Percentiles rank a stretch among this genome's conserved stretches.
Conservation (phyloP, 2,888 invertebrate genomes). For the Conops quadrifasciatus region DNA sequence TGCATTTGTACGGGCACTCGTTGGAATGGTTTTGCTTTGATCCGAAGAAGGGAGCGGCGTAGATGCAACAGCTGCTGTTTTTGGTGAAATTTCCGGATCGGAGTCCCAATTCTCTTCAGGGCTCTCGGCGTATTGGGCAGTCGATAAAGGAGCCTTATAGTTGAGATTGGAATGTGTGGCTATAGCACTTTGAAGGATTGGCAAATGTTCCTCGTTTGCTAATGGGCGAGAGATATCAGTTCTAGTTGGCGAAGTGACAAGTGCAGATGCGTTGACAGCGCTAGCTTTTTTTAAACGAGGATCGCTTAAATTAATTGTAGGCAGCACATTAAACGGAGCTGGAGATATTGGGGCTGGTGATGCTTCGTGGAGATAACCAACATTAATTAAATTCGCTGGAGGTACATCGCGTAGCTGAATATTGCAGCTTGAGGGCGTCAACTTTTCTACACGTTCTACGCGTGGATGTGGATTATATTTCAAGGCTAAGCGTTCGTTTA, state of each 20-base stretch:
- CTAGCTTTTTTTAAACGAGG: conserved; percentile 46
- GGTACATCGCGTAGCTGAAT: conserved; percentile 28
- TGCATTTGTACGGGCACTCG: not conserved
- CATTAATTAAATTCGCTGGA: conserved; percentile 33
- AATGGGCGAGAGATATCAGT: not conserved
- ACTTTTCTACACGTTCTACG: conserved; percentile 36
- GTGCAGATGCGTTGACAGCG: not conserved
- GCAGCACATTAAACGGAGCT: conserved; percentile 44
- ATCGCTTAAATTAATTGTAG: conserved; percentile 46
- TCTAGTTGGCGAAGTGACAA: not conserved
- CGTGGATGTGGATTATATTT: conserved; percentile 66
- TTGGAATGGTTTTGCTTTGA: not conserved
- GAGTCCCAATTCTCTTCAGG: conserved; percentile 42
- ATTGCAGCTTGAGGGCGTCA: conserved; percentile 38
- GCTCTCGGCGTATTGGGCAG: conserved; percentile 15
- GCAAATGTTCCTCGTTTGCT: conserved; percentile 1
- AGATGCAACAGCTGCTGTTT: not conserved
- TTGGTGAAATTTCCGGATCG: conserved; percentile 24
- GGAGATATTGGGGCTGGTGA: conserved; percentile 23
- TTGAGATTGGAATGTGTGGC: not conserved
- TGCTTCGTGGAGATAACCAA: not conserved
- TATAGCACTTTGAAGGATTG: not conserved
- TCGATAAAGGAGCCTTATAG: not conserved
- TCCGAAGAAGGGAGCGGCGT: not conserved
- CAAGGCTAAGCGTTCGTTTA: conserved; percentile 56